Conservation (phyloP, 1,140 invertebrate species). For the Anoplophora glabripennis region DNA sequence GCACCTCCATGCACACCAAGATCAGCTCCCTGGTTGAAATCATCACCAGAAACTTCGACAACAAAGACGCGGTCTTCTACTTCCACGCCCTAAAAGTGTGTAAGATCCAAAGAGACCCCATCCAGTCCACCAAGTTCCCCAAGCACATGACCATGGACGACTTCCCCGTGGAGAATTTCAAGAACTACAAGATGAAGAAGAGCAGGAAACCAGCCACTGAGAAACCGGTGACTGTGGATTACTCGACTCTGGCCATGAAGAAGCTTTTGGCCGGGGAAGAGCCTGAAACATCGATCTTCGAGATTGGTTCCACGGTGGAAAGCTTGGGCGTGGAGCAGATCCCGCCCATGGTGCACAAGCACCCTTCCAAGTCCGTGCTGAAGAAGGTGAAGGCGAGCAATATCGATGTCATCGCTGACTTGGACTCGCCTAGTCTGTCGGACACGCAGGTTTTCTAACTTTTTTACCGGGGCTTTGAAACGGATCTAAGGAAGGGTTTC, state of each 20-base stretch:
- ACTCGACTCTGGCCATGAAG: constrained; percentile 36
- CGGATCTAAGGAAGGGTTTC: neutral
- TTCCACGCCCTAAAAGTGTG: constrained; percentile 55
- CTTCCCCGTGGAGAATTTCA: constrained; percentile 38
- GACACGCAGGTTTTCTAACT: constrained; percentile 33
- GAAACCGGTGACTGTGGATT: constrained; percentile 41
- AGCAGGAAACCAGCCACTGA: constrained; percentile 37
- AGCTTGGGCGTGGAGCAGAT: constrained; percentile 53
- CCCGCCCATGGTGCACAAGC: constrained; percentile 47
- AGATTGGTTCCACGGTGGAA: constrained; percentile 50
- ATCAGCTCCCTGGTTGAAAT: constrained; percentile 49
- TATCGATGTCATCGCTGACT: constrained; percentile 37
- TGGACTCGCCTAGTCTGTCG: constrained; percentile 44
- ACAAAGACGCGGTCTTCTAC: constrained; percentile 52
- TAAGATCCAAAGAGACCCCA: constrained; percentile 52
- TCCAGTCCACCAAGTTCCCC: constrained; percentile 42
- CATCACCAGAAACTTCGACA: constrained; percentile 52
- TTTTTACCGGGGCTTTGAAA: neutral
- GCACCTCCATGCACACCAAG: constrained; percentile 53
- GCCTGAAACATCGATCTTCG: constrained; percentile 46
- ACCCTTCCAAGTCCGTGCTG: constrained; percentile 24
- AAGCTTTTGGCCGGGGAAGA: constrained; percentile 30
- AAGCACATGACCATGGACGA: constrained; percentile 41
- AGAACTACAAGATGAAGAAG: constrained; percentile 37
- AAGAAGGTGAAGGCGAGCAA: constrained; percentile 33